These are phyloP conservation scores for Limnephilus auricula DNA, from an alignment of 2,888 invertebrate genomes.

Conservation along the genomic window DNA sequence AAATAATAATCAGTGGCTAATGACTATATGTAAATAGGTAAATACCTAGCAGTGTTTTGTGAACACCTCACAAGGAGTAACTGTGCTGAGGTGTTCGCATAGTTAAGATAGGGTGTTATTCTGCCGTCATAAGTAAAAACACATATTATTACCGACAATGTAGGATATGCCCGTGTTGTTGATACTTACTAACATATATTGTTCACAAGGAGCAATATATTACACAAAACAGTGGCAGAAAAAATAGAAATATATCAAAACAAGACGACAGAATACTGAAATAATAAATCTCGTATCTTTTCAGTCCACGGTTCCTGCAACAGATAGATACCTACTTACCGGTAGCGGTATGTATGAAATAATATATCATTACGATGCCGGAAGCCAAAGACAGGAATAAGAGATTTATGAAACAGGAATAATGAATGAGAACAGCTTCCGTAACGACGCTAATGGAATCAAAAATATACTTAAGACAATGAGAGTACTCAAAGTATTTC, in stretches of 20 bases:
- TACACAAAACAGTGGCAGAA: background rate
- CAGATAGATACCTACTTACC: slow-evolving; percentile 20
- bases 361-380: slow-evolving; percentile 58
- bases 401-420: slow-evolving; percentile 58
- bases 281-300: slow-evolving; percentile 51
- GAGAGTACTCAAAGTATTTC: background rate
- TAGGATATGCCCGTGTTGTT: background rate
- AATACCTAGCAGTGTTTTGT: too few relatives aligned
- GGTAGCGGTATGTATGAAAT: background rate
- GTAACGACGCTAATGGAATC: slow-evolving; percentile 44
- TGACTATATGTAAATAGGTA: too few relatives aligned
- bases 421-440: slow-evolving; percentile 54
- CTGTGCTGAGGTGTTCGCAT: too few relatives aligned
- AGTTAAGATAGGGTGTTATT: too few relatives aligned
- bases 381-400: slow-evolving; percentile 59
- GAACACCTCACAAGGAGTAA: too few relatives aligned
- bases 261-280: slow-evolving; percentile 53
- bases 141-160: background rate
- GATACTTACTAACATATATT: background rate
- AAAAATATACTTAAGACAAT: slow-evolving; percentile 33
- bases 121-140: too few relatives aligned
- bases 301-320: slow-evolving; percentile 31
- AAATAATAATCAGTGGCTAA: too few relatives aligned
- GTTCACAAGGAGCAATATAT: background rate
- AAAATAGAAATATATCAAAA: slow-evolving; percentile 48